Conservation (phyloP, 2,888 invertebrate genomes). For the Caenorhabditis sp. region DNA sequence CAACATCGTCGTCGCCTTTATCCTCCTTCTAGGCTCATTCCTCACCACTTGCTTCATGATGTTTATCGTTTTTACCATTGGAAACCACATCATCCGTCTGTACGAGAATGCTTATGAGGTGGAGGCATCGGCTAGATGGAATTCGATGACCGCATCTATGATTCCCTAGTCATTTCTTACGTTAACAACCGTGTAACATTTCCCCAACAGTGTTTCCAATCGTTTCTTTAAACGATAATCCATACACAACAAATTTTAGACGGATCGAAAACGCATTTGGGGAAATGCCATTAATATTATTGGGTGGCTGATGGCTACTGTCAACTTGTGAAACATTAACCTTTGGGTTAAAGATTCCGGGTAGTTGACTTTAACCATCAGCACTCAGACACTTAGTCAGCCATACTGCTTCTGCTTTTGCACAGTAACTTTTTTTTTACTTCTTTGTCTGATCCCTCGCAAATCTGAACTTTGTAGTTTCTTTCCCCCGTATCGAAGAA, state of each 20-base stretch:
- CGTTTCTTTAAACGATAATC: too few relatives aligned
- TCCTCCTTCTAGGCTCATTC: constrained; percentile 2
- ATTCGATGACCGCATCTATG: constrained; percentile 7
- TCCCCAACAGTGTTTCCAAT: too few relatives aligned
- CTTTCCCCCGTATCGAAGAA: too few relatives aligned
- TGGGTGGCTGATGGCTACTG: not conserved
- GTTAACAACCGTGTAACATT: too few relatives aligned
- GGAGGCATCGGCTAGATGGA: constrained; percentile 9
- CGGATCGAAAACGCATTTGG: too few relatives aligned
- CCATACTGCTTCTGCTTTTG: not conserved
- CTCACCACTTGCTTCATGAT: constrained; percentile 4
- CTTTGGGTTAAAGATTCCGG: too few relatives aligned
- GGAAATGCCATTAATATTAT: too few relatives aligned
- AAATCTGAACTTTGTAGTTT: too few relatives aligned
- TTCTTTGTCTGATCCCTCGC: too few relatives aligned
- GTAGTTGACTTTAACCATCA: not conserved
- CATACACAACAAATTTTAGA: too few relatives aligned
- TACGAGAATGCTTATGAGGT: constrained; percentile 16
- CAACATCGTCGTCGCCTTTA: constrained; percentile 24
- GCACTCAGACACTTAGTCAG: too few relatives aligned
- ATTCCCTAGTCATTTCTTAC: not conserved
- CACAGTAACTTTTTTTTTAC: not conserved
- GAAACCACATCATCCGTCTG: constrained; percentile 15
- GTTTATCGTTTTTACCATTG: constrained; percentile 14
- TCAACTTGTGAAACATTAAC: not conserved